Base-by-base conservation (phyloP, 2,888 invertebrate species). In the Cryptosula pallasiana region DNA sequence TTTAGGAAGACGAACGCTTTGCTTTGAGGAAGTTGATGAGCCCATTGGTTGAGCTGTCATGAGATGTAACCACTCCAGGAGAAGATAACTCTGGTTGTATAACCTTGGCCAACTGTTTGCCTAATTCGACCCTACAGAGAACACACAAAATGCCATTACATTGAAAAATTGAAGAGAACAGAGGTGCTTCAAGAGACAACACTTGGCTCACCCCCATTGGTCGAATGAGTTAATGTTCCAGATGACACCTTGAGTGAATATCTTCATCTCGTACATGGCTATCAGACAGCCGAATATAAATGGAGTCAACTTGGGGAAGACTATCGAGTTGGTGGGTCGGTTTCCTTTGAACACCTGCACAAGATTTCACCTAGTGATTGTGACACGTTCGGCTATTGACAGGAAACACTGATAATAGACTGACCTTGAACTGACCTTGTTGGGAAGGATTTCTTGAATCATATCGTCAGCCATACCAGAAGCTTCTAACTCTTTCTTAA, bases 161-260 rank as follows among this genome's bases (percentile, higher is more conserved):
- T 69, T n/a, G 54, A 45, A 20, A 45, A 45, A 13, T 45, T 9
- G 45, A 45, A 45, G 45, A 13, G 20, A 45, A 20, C 45, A 45
- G 20, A 9, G 45, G 45, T 13, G 45, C 9, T 13, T 45, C 9
- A 13, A 45, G 20, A 13, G 9, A 45, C 20, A 45, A 23, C 55
- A 36, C n/a, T 5, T 70, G 69, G 85, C 88, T 86, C 83, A 90
- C 91, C 99, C 99, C 97, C 98, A 99, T 83, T 99, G 99, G 87
- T 99, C 99, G 85, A 92, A 99, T 0, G 98, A 98, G 86, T 99
- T 99, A 83, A 99, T 96, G 86, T 98, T 94, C 99, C 99, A 99
- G 80, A 99, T 92, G 69, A 95, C 90, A 58, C 99, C 99, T 85
- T 99, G 99, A 0, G 92, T 92, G 87, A 99, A 99, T 79, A 99